Evolutionary conservation across 2,113 vertebrate genomes (phyloP).

Genomic region (Rutilus rutilus): DNA sequence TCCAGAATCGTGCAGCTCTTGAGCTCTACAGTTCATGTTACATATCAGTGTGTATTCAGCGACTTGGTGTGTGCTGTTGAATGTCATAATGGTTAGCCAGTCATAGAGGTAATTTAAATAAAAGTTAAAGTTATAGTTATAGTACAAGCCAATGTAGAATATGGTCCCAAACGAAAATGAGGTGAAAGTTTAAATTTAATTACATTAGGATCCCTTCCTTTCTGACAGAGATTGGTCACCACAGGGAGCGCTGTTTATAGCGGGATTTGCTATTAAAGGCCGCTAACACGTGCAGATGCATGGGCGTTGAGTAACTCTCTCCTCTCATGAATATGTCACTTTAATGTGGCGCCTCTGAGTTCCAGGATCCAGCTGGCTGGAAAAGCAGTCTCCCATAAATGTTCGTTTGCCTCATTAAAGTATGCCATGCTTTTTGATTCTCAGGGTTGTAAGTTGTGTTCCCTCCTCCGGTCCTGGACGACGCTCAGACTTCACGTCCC

Average conservation of each 20-base stretch:
- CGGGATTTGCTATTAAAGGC: conserved; percentile 32
- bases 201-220: not conserved
- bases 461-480: conserved; percentile 48
- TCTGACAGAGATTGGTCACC: not conserved
- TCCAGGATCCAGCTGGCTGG: conserved; percentile 63
- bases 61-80: too few relatives aligned
- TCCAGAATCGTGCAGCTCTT: too few relatives aligned
- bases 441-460: conserved; percentile 61
- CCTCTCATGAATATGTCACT: conserved; percentile 68
- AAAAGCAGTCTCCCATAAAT: conserved; percentile 64
- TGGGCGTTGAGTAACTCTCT: conserved; percentile 60
- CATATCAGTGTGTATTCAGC: too few relatives aligned
- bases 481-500: conserved; percentile 54
- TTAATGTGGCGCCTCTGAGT: conserved; percentile 49
- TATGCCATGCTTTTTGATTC: conserved; percentile 60
- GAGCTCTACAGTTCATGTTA: too few relatives aligned
- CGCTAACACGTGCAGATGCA: conserved; percentile 29
- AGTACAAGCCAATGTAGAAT: too few relatives aligned
- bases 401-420: conserved; percentile 67
- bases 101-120: too few relatives aligned
- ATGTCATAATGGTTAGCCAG: too few relatives aligned
- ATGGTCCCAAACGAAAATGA: too few relatives aligned
- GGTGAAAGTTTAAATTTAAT: not conserved
- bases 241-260: not conserved
- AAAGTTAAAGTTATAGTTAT: too few relatives aligned